Evolutionary conservation across 2,888 invertebrate genomes (phyloP).

Genomic region (Eupsilia transversa): DNA sequence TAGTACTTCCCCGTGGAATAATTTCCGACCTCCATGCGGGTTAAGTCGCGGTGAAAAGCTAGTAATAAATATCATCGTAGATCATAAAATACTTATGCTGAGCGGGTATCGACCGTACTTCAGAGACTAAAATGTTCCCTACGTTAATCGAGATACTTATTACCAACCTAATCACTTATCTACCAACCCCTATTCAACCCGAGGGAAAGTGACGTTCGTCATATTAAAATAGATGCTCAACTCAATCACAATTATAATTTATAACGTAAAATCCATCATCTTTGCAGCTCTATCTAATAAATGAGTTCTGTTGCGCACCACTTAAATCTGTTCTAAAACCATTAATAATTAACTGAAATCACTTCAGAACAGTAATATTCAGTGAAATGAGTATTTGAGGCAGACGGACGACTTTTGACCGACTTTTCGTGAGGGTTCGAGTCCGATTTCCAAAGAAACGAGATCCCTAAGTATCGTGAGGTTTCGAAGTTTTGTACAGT

Average conservation of each 20-base stretch:
- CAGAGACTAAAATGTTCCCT: background rate
- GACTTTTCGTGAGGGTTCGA: background rate
- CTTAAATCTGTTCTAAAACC: constrained; percentile 61
- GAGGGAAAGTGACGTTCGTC: background rate
- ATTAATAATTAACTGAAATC: constrained; percentile 60
- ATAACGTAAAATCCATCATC: constrained; percentile 56
- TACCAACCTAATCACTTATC: constrained; percentile 9
- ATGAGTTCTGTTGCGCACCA: constrained; percentile 53
- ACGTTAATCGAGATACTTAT: background rate
- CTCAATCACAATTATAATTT: constrained; percentile 50
- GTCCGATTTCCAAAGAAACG: background rate
- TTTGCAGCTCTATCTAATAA: constrained; percentile 42
- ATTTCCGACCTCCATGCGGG: no score
- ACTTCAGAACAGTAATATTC: constrained; percentile 43
- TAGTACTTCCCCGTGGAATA: no score
- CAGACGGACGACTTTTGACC: constrained; percentile 42
- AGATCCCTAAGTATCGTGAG: no score
- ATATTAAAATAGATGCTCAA: constrained; percentile 26
- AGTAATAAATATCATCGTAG: background rate
- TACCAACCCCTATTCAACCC: background rate
- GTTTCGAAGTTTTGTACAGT: background rate
- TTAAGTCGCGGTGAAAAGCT: no score
- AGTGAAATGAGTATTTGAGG: constrained; percentile 22
- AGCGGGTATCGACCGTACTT: no score
- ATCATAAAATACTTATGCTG: background rate